phyloP scores from a whole-genome alignment of 2,113 vertebrate genomes.

The Poeciliopsis occidentalis region DNA sequence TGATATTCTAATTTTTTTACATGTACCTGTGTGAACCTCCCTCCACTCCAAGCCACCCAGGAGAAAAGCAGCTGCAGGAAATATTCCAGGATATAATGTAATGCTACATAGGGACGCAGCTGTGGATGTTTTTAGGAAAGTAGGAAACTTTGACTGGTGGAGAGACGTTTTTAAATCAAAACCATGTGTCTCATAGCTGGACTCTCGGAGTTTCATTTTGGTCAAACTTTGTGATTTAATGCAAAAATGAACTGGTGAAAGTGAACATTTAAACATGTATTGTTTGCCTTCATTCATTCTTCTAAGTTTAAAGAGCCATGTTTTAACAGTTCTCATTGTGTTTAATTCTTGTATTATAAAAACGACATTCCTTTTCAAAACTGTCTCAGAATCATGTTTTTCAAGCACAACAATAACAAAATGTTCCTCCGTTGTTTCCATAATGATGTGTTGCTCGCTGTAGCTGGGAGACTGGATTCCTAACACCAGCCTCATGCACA shows the following conservation, averaged over 20 bases:
- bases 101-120: neutral
- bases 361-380: conserved; percentile 8
- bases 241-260: too few species aligned
- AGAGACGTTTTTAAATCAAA: too few species aligned
- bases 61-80: neutral
- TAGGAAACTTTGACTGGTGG: too few species aligned
- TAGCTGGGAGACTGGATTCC: conserved; percentile 59
- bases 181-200: neutral
- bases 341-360: neutral
- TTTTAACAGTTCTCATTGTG: neutral
- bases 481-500: conserved; percentile 15
- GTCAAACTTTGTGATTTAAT: too few species aligned
- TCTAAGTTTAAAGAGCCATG: neutral
- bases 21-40: neutral
- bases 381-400: conserved; percentile 16
- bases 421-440: conserved; percentile 59
- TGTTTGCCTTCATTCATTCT: neutral
- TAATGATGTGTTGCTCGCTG: conserved; percentile 44
- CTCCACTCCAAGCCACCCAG: neutral
- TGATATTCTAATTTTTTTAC: neutral
- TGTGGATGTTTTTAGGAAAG: neutral
- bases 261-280: too few species aligned
- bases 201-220: too few species aligned
- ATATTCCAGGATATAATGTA: neutral
- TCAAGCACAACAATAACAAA: conserved; percentile 55